phyloP scores from a whole-genome alignment of 2,113 vertebrate genomes.

The Leptodactylus fuscus region DNA sequence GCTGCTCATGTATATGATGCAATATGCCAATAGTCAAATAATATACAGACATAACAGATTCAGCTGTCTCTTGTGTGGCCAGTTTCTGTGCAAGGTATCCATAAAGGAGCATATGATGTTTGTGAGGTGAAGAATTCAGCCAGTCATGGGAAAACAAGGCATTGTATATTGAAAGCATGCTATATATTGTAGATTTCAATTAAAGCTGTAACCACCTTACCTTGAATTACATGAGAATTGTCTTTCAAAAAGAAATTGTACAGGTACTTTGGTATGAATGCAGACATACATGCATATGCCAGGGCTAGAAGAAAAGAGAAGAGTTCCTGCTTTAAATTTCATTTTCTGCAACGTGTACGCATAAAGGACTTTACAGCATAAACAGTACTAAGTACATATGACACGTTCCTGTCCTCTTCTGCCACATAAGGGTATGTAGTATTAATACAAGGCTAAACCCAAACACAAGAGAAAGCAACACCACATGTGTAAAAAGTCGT shows the following conservation, averaged over 20 bases:
- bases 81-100: background rate
- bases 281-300: conserved; percentile 97
- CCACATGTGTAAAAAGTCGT: too few species aligned
- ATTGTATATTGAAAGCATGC: too few species aligned
- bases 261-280: conserved; percentile 98
- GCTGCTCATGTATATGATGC: background rate
- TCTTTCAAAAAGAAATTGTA: conserved; percentile 99
- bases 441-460: too few species aligned
- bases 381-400: background rate
- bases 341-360: background rate
- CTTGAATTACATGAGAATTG: conserved; percentile 99
- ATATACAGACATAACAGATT: background rate
- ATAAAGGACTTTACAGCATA: background rate
- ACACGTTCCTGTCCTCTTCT: too few species aligned
- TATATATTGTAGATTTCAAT: background rate
- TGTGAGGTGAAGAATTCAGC: too few species aligned
- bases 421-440: too few species aligned
- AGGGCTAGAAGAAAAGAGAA: conserved; percentile 79
- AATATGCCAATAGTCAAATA: background rate
- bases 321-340: background rate
- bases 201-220: conserved; percentile 70
- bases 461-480: too few species aligned
- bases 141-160: background rate
- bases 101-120: too few species aligned
- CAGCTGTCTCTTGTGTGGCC: too few species aligned